Evolutionary conservation across 1,140 invertebrate species (phyloP).

Genomic region (Heliconius himera): DNA sequence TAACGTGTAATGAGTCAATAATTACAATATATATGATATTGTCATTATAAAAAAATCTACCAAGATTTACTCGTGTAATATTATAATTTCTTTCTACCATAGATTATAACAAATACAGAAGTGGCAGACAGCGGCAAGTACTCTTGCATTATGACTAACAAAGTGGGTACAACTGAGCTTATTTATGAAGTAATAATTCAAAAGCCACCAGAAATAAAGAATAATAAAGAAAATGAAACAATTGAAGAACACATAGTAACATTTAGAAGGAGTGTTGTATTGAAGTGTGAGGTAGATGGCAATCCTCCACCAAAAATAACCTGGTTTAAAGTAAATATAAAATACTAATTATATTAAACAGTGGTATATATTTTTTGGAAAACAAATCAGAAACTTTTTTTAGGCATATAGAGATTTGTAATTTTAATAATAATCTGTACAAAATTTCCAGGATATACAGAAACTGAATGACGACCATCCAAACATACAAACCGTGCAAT

Average conservation of each 20-base stretch:
- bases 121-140: slow-evolving; percentile 71
- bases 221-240: slow-evolving; percentile 36
- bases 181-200: slow-evolving; percentile 60
- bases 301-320: slow-evolving; percentile 69
- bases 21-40: too few species aligned
- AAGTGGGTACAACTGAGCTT: slow-evolving; percentile 68
- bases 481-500: slow-evolving; percentile 41
- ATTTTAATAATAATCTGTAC: too few species aligned
- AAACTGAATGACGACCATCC: slow-evolving; percentile 41
- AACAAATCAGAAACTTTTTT: too few species aligned
- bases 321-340: slow-evolving; percentile 70
- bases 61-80: neutral
- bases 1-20: too few species aligned
- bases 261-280: slow-evolving; percentile 64
- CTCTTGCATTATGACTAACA: slow-evolving; percentile 73
- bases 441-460: slow-evolving; percentile 53
- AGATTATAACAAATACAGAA: slow-evolving; percentile 51
- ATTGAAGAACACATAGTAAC: slow-evolving; percentile 57
- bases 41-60: too few species aligned
- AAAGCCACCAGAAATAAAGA: slow-evolving; percentile 49
- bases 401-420: too few species aligned
- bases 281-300: slow-evolving; percentile 71
- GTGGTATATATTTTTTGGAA: too few species aligned
- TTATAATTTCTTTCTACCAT: neutral
- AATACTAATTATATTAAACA: neutral